A percentile compares a stretch with the other conserved stretches of the same genome.
Evolutionary conservation across 1,140 invertebrate genomes (phyloP).

Genomic region (Tribolium madens): DNA sequence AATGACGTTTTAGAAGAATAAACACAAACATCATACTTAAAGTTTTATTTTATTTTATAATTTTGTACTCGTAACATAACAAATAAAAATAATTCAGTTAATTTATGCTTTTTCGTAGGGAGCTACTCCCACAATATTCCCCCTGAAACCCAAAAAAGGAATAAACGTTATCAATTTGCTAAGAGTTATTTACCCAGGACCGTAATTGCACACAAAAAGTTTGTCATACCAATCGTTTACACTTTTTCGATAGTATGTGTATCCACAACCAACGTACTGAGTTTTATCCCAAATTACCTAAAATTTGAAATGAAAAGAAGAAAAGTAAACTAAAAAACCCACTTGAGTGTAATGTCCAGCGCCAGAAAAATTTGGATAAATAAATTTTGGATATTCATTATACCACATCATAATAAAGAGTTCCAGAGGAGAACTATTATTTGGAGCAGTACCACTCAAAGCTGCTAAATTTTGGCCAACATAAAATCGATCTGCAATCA

Average conservation of each 20-base stretch:
- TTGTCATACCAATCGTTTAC: not conserved
- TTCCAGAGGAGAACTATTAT: not conserved
- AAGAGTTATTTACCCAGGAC: not conserved
- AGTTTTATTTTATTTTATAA: too few relatives aligned
- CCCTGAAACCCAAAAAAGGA: not conserved
- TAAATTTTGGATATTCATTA: slow-evolving; percentile 31
- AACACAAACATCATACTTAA: too few relatives aligned
- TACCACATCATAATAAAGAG: slow-evolving; percentile 7
- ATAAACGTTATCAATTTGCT: not conserved
- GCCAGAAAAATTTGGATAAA: slow-evolving; percentile 35
- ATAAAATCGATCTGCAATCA: slow-evolving; percentile 26
- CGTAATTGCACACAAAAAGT: not conserved
- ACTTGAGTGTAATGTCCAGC: not conserved
- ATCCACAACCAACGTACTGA: not conserved
- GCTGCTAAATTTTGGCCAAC: slow-evolving; percentile 29
- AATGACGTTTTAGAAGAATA: too few relatives aligned
- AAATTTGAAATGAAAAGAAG: not conserved
- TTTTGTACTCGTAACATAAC: too few relatives aligned
- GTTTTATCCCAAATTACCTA: not conserved
- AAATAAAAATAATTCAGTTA: too few relatives aligned
- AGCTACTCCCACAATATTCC: not conserved
- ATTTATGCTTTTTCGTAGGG: not conserved
- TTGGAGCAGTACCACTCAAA: not conserved
- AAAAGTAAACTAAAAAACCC: not conserved
- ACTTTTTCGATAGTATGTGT: not conserved